Base-by-base conservation (phyloP, 2,888 invertebrate genomes). In the Hirtodrosophila histrioides region DNA sequence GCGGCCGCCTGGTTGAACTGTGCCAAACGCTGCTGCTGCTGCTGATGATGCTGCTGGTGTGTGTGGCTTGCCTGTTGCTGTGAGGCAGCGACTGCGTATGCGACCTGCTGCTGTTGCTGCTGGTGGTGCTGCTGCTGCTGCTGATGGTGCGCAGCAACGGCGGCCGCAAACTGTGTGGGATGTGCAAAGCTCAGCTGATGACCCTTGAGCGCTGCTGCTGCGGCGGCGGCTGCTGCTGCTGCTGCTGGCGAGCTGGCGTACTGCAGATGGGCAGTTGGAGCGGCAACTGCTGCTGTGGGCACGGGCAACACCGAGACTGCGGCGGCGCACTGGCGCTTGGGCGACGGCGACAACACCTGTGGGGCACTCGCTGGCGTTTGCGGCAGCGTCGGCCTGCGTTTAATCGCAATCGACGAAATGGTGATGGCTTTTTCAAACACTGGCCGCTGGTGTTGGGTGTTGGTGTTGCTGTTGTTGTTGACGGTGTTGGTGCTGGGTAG, bases 331-430 rank as follows among this genome's bases (percentile, higher is more conserved):
- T 92, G 92, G 90, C 92, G 91, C 83, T 92, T 92, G 78, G 92
- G 92, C 89, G 92, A 92, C 90, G 92, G 92, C 89, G 92, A 92
- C 91, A 92, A 91, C 89, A 92, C 92, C 90, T 92, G 92, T 89
- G 91, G 92, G 91, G 92, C 92, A 90, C 91, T 92, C 90, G 92
- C 92, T 92, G 92, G 91, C 92, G 92, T 91, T 89, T 91, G 91
- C 91, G 92, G 92, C 92, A 92, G 92, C 92, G 92, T 91, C 90
- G 92, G 92, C 92, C 92, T 92, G 90, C 92, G 92, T 91, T 92
- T 92, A 90, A 92, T 91, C 92, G 92, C 92, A 91, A 92, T 92
- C 91, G 92, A 92, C 92, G 92, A 92, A 92, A 92, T 92, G 92
- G 92, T 92, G 92, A 91, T 91, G 90, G 91, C 88, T 92, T 92